Percentiles rank a stretch among this genome's conserved stretches.
Conservation (phyloP, 1,140 invertebrate species). For the Pseudomyrmex dendroicus region DNA sequence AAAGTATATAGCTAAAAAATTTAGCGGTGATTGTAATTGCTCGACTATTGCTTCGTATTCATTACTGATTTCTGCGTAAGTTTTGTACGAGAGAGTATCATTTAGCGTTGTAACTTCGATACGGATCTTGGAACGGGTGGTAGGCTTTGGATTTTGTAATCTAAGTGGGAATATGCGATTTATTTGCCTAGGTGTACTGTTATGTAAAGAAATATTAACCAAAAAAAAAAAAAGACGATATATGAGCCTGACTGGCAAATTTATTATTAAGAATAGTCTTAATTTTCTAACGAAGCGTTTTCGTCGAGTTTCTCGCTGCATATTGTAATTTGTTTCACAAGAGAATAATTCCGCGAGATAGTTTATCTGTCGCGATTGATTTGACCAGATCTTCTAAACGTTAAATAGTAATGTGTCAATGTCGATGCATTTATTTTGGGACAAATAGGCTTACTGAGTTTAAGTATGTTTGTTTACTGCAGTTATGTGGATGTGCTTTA, state of each 20-base stretch:
- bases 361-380: too few species aligned
- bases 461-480: too few species aligned
- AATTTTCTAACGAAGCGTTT: not conserved
- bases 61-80: not conserved
- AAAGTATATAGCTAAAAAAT: not conserved
- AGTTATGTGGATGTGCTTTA: too few species aligned
- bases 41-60: constrained; percentile 7
- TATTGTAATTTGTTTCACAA: too few species aligned
- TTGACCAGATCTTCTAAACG: too few species aligned
- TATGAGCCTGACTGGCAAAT: not conserved
- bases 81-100: constrained; percentile 14
- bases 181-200: not conserved
- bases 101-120: constrained; percentile 21
- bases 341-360: too few species aligned
- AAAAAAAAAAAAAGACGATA: not conserved
- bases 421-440: too few species aligned
- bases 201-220: not conserved
- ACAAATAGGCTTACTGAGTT: too few species aligned
- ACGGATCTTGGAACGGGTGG: constrained; percentile 50
- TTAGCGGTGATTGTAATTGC: not conserved
- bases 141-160: constrained; percentile 47
- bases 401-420: too few species aligned
- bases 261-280: not conserved
- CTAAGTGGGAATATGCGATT: not conserved
- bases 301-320: not conserved